These are phyloP conservation scores for Alces alces DNA, from an alignment of 2,113 vertebrate genomes.

Conservation along the genomic window DNA sequence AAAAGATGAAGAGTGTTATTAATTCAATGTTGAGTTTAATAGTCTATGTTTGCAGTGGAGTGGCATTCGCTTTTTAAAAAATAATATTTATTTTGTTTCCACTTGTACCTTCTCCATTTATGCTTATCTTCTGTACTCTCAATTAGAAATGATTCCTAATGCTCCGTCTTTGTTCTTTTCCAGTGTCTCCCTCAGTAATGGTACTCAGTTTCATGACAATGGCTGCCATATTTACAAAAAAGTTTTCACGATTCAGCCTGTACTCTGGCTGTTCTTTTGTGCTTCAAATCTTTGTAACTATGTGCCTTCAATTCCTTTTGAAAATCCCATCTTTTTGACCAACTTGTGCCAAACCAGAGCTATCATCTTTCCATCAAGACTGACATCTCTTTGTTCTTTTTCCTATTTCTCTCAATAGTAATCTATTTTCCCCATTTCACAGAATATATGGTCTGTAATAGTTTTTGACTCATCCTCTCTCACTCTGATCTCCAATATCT, in stretches of 20 bases:
- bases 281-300: slow-evolving; percentile 12
- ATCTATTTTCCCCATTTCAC: slow-evolving; percentile 49
- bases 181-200: not conserved
- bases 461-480: slow-evolving; percentile 24
- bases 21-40: not conserved
- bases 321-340: slow-evolving; percentile 54
- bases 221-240: not conserved
- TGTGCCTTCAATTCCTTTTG: not conserved
- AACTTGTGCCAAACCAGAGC: slow-evolving; percentile 42
- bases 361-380: slow-evolving; percentile 67
- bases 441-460: slow-evolving; percentile 25
- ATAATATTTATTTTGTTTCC: not conserved
- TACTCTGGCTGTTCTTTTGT: not conserved
- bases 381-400: slow-evolving; percentile 58
- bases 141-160: not conserved
- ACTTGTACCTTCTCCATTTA: not conserved
- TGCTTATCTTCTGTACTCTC: not conserved
- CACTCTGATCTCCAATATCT: not conserved
- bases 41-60: not conserved
- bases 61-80: not conserved
- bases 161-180: not conserved
- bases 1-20: not conserved
- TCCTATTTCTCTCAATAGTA: slow-evolving; percentile 55
- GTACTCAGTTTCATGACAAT: not conserved
- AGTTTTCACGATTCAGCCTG: not conserved